Evolutionary conservation across 2,888 invertebrate species (phyloP).

Genomic region (Cheilosia soror): DNA sequence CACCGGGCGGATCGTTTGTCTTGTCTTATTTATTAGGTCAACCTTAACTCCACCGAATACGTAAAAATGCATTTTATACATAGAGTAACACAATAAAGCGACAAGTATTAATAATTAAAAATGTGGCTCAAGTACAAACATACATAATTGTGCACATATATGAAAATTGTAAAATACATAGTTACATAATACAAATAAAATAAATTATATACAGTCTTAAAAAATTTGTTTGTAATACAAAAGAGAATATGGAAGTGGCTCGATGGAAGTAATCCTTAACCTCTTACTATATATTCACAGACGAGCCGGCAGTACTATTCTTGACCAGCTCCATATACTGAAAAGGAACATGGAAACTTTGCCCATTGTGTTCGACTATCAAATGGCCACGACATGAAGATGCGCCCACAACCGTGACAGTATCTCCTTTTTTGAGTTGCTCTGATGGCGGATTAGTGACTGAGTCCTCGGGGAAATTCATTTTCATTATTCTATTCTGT

Average conservation of each 20-base stretch:
- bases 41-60: conserved; percentile 42
- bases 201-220: conserved; percentile 81
- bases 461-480: conserved; percentile 90
- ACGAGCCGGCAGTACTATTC: conserved; percentile 76
- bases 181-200: conserved; percentile 49
- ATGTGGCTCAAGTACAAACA: too few relatives aligned
- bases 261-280: conserved; percentile 51
- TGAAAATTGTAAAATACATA: not conserved
- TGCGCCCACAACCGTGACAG: conserved; percentile 94
- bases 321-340: conserved; percentile 90
- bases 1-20: conserved; percentile 48
- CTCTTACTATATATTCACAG: conserved; percentile 77
- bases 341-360: conserved; percentile 91
- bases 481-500: conserved; percentile 95
- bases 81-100: conserved; percentile 29
- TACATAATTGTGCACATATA: too few relatives aligned
- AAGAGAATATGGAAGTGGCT: conserved; percentile 49
- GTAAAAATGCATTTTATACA: conserved; percentile 51
- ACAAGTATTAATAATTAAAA: conserved; percentile 4
- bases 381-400: conserved; percentile 94
- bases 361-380: conserved; percentile 91
- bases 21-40: conserved; percentile 33
- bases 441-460: conserved; percentile 80
- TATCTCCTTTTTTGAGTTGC: conserved; percentile 91
- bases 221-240: conserved; percentile 60